These are phyloP conservation scores for Falco peregrinus DNA, from an alignment of 2,797 vertebrate species.

Conservation along the genomic window DNA sequence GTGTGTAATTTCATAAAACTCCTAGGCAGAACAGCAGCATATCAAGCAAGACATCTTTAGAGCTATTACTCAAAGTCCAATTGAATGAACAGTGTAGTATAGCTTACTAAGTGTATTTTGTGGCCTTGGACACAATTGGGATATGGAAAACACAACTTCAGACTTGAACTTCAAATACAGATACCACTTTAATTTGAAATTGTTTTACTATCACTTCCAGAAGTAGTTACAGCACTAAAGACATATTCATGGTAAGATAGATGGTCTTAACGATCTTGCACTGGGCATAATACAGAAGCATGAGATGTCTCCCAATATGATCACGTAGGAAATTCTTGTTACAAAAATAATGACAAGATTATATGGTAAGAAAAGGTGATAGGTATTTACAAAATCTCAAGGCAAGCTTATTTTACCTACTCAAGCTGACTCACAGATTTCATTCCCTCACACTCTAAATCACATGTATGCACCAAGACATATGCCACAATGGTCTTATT, in stretches of 20 bases:
- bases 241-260: not conserved
- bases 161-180: not conserved
- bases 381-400: not conserved
- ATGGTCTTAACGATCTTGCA: not conserved
- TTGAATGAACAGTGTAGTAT: not conserved
- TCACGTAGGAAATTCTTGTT: not conserved
- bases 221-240: not conserved
- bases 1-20: not conserved
- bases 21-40: not conserved
- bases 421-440: not conserved
- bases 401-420: not conserved
- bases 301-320: not conserved
- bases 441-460: not conserved
- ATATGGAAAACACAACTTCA: not conserved
- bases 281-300: not conserved
- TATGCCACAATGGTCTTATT: not conserved
- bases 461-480: not conserved
- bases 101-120: not conserved
- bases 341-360: not conserved
- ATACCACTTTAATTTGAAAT: not conserved
- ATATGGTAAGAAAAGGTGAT: not conserved
- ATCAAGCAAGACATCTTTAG: not conserved
- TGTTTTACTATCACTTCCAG: not conserved
- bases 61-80: not conserved
- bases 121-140: not conserved